Conservation (phyloP, 1,140 invertebrate genomes). For the Arion vulgaris region DNA sequence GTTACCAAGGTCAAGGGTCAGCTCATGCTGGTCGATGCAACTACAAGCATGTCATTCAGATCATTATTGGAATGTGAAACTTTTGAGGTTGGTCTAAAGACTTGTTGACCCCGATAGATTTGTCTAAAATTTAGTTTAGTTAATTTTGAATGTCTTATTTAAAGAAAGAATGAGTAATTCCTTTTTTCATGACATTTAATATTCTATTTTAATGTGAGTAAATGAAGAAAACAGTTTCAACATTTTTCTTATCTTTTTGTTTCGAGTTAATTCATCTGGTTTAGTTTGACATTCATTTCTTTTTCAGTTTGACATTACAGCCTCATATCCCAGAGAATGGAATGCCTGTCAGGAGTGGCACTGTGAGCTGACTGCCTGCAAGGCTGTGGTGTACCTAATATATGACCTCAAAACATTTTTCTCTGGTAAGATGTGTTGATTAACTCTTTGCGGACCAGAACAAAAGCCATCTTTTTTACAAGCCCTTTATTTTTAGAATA, state of each 20-base stretch:
- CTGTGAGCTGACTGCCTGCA: slow-evolving; percentile 91
- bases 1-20: slow-evolving; percentile 93
- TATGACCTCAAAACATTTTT: slow-evolving; percentile 97
- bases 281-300: neutral
- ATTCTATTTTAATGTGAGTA: neutral
- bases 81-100: slow-evolving; percentile 77
- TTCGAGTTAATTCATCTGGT: too few relatives aligned
- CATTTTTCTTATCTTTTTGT: too few relatives aligned
- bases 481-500: too few relatives aligned
- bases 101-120: too few relatives aligned
- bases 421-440: slow-evolving; percentile 77
- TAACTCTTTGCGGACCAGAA: too few relatives aligned
- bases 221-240: neutral
- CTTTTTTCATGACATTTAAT: too few relatives aligned
- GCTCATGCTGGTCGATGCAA: slow-evolving; percentile 92
- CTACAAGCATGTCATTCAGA: slow-evolving; percentile 90
- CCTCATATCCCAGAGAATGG: slow-evolving; percentile 92
- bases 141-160: too few relatives aligned
- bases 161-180: too few relatives aligned
- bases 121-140: too few relatives aligned
- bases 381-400: slow-evolving; percentile 91
- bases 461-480: too few relatives aligned
- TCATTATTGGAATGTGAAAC: slow-evolving; percentile 95
- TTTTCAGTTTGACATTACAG: slow-evolving; percentile 83
- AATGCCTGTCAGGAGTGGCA: slow-evolving; percentile 96